These are phyloP conservation scores for Whitmania pigra DNA, from an alignment of 1,140 invertebrate genomes.

Conservation along the genomic window DNA sequence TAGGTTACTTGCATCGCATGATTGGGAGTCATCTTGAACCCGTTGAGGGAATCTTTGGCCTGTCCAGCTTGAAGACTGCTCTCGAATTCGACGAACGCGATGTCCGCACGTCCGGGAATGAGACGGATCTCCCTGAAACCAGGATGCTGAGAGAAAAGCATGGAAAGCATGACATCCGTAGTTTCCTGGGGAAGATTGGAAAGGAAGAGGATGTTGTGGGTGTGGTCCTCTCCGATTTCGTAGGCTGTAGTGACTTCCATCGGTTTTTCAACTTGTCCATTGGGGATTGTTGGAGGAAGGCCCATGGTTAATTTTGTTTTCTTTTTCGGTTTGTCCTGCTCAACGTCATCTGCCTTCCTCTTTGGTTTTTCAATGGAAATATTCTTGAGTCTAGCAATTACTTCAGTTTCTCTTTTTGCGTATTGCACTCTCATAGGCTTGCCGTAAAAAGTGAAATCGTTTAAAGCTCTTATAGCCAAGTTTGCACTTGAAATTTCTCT, in stretches of 20 bases:
- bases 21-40: constrained; percentile 18
- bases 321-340: constrained; percentile 15
- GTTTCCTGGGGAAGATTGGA: constrained; percentile 22
- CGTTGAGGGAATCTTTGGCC: constrained; percentile 19
- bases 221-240: no score
- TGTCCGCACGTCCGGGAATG: constrained; percentile 15
- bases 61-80: constrained; percentile 10
- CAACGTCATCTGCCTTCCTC: constrained; percentile 17
- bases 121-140: constrained; percentile 20
- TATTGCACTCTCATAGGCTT: constrained; percentile 19
- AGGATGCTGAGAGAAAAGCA: constrained; percentile 21
- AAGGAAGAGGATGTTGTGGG: constrained; percentile 10
- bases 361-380: neutral
- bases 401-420: constrained; percentile 18
- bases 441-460: constrained; percentile 18
- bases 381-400: constrained; percentile 13
- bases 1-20: constrained; percentile 21
- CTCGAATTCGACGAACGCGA: constrained; percentile 24
- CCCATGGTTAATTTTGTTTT: constrained; percentile 6
- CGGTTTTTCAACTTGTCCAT: no score
- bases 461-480: constrained; percentile 14
- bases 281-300: no score
- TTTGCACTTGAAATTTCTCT: constrained; percentile 20
- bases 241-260: no score
- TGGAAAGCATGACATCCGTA: constrained; percentile 20